Base-by-base conservation (phyloP, 2,888 invertebrate genomes). In the Metopia argyrocephala region DNA sequence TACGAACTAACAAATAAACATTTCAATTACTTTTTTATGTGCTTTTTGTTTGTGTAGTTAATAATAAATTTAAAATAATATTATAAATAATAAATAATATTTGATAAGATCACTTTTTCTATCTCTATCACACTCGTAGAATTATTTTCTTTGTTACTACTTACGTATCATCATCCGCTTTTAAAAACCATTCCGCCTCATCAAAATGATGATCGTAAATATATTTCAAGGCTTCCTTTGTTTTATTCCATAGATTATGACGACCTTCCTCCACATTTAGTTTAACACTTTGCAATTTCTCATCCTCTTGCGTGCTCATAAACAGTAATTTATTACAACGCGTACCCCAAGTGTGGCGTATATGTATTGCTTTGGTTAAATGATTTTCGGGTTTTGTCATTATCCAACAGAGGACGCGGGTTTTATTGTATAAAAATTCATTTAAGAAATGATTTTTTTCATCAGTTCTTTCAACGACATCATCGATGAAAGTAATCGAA, bases 111-210 rank as follows among this genome's bases (percentile, higher is more conserved):
- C 4, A 12, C 12, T 15, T 15, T 1, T 2, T 0, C 15, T 3
- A 12, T 38, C 38, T 3, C n/a, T 9, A 38, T 38, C 38, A 38
- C 12, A 0, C 12, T 38, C 38, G 12, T 2, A 2, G 9, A 1
- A 48, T 48, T 48, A 15, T 48, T 48, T 48, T 20, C n/a, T 48
- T 48, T 48, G 20, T 48, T 48, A 6, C 5, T 48, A 79, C 97
- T 97, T 89, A 98, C 98, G 98, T 98, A 89, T 99, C 98, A 90
- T 99, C 98, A 86, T 99, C 99, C 23, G 98, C 98, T 90, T 99
- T 99, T 88, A 99, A 92, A 91, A 99, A 98, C 98, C 98, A 98
- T 90, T 98, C 98, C 3, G 95, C 96, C 68, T 97, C 93, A 85
- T 97, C 92, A 45, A 94, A 91, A 88, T 97, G 94, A 87, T 97